Conservation (phyloP, 2,113 vertebrate genomes). For the Microtus ochrogaster region DNA sequence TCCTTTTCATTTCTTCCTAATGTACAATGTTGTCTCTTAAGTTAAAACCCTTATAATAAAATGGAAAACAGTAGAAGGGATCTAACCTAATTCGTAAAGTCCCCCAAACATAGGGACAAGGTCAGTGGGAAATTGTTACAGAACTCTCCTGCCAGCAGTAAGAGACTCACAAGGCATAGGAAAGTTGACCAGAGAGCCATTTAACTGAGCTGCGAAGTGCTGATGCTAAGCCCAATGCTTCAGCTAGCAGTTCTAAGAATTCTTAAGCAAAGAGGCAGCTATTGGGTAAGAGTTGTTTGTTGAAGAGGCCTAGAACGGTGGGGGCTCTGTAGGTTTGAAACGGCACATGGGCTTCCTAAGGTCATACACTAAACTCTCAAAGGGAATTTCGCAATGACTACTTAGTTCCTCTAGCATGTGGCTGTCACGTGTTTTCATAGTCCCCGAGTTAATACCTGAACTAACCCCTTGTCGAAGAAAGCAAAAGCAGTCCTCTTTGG, state of each 20-base stretch:
- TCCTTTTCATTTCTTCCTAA: not conserved
- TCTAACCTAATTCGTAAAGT: constrained; percentile 30
- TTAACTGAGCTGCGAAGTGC: not conserved
- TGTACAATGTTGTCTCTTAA: not conserved
- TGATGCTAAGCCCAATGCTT: not conserved
- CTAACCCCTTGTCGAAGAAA: constrained; percentile 21
- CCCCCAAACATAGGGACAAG: not conserved
- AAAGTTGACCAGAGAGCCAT: constrained; percentile 2
- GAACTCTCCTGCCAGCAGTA: not conserved
- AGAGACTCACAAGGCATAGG: not conserved
- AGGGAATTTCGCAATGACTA: constrained; percentile 38
- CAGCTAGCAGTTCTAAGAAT: not conserved
- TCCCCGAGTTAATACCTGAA: constrained; percentile 9
- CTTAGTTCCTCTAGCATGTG: constrained; percentile 10
- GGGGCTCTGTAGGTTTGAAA: not conserved
- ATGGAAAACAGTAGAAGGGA: not conserved
- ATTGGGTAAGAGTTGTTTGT: not conserved
- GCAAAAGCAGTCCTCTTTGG: constrained; percentile 43
- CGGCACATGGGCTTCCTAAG: constrained; percentile 20
- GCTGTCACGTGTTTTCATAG: constrained; percentile 50
- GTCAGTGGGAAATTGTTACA: not conserved
- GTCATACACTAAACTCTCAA: constrained; percentile 1
- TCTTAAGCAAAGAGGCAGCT: not conserved
- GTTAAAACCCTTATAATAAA: constrained; percentile 20
- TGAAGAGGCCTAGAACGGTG: not conserved